Evolutionary conservation across 2,888 invertebrate genomes (phyloP), one percentile per base, ranked within the genome.

Genomic region (Tetropium fuscum): DNA sequence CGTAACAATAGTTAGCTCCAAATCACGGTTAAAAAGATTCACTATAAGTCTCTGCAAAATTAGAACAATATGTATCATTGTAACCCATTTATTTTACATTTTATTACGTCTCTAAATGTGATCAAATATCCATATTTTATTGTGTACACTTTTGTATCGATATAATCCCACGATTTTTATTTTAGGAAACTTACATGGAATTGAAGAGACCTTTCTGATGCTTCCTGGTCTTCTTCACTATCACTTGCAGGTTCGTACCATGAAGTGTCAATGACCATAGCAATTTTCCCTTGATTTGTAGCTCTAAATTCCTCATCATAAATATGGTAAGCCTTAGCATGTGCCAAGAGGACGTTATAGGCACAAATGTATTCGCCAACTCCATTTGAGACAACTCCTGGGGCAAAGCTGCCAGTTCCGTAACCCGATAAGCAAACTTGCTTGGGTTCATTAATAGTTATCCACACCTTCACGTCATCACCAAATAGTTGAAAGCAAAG

Each of bases 361-460:
- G 81, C 84, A 40, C 87, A 87, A 62, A 84, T 66, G 71, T 90
- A 90, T 57, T 84, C 84, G 4, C 83, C 84, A 19, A 84, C 74
- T 0, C 87, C 87, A 32, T n/a, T 8, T 27, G 10, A 41, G 3
- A 30, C 55, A 27, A 44, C 27, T 6, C 41, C 44, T 25, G 44
- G 44, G 11, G 44, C 44, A 44, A 15, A 15, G 7, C 0, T 2
- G 15, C 44, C 30, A 7, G 2, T 30, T 2, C 60, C 63, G 41
- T 64, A 64, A 16, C 63, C 63, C 10, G 19, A 5, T n/a, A 34
- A 48, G 30, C 68, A 68, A 2, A 66, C 38, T 18, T 51, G 53
- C 41, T 56, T 60, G 0, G 69, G 68, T 57, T 69, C 69, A 22
- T 69, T 69, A 22, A 69, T 60, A 19, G 69, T 68, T 16, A 59